These are phyloP conservation scores for Prosapia bicincta DNA, from an alignment of 2,888 invertebrate genomes.

Conservation along the genomic window DNA sequence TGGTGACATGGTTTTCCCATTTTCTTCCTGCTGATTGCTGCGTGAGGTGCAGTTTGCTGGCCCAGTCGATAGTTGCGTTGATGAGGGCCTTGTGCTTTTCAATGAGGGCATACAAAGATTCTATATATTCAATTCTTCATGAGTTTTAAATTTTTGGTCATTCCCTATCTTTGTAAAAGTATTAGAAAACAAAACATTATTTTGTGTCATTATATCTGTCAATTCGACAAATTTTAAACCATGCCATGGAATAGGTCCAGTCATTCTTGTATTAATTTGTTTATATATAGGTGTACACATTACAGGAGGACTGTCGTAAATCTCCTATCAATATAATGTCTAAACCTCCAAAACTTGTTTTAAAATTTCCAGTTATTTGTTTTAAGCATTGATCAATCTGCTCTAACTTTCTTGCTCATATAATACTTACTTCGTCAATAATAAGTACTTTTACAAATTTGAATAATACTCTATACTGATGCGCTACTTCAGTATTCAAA, in stretches of 20 bases:
- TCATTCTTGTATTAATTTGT: slow-evolving; percentile 35
- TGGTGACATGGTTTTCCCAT: too few species aligned
- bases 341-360: slow-evolving; percentile 42
- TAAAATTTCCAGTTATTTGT: slow-evolving; percentile 43
- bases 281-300: slow-evolving; percentile 42
- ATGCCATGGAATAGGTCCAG: slow-evolving; percentile 42
- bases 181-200: slow-evolving; percentile 41
- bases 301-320: slow-evolving; percentile 44
- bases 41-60: too few species aligned
- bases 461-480: slow-evolving; percentile 2
- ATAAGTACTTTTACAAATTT: slow-evolving; percentile 37
- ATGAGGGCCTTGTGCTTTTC: too few species aligned
- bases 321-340: slow-evolving; percentile 44
- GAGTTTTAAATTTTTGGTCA: slow-evolving; percentile 36
- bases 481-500: background rate
- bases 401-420: slow-evolving; percentile 41
- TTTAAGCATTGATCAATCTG: slow-evolving; percentile 42
- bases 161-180: slow-evolving; percentile 43
- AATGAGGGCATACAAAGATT: too few species aligned
- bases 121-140: slow-evolving; percentile 38
- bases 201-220: slow-evolving; percentile 43
- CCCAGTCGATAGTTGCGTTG: too few species aligned
- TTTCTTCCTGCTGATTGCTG: too few species aligned
- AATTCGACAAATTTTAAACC: slow-evolving; percentile 42
- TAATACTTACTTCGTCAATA: slow-evolving; percentile 45